phyloP scores from a whole-genome alignment of 2,888 invertebrate genomes.

The Drosophila setosimentum region DNA sequence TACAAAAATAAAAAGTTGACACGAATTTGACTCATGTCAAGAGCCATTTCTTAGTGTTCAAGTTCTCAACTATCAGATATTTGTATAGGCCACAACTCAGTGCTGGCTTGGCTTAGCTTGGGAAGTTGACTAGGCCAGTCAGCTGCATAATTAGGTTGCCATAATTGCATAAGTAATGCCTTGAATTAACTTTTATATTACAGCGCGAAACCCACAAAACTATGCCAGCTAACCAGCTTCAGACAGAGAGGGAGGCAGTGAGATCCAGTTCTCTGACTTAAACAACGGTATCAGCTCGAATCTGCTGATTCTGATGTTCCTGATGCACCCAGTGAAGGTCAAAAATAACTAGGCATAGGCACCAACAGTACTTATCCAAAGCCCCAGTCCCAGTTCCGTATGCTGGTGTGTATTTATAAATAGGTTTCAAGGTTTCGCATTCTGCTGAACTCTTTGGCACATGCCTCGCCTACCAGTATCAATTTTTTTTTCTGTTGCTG shows the following conservation, averaged over 20 bases:
- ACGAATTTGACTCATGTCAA: conserved; percentile 36
- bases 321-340: conserved; percentile 64
- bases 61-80: conserved; percentile 53
- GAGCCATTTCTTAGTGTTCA: conserved; percentile 36
- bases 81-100: conserved; percentile 18
- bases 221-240: conserved; percentile 13
- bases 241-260: not conserved
- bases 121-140: conserved; percentile 39
- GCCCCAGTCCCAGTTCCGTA: conserved; percentile 52
- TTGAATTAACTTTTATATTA: conserved; percentile 48
- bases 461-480: conserved; percentile 19
- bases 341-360: conserved; percentile 50
- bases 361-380: conserved; percentile 11
- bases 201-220: conserved; percentile 22
- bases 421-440: conserved; percentile 71
- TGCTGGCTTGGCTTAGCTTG: conserved; percentile 31
- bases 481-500: conserved; percentile 10
- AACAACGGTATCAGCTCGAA: conserved; percentile 63
- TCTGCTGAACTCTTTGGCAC: conserved; percentile 40
- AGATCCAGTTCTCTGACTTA: conserved; percentile 66
- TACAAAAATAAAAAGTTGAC: conserved; percentile 34
- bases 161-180: conserved; percentile 57
- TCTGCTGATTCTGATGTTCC: conserved; percentile 30
- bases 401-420: conserved; percentile 59
- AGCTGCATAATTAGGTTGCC: conserved; percentile 71